Conservation (phyloP, 2,113 vertebrate genomes). For the Rhabdornis inornatus region DNA sequence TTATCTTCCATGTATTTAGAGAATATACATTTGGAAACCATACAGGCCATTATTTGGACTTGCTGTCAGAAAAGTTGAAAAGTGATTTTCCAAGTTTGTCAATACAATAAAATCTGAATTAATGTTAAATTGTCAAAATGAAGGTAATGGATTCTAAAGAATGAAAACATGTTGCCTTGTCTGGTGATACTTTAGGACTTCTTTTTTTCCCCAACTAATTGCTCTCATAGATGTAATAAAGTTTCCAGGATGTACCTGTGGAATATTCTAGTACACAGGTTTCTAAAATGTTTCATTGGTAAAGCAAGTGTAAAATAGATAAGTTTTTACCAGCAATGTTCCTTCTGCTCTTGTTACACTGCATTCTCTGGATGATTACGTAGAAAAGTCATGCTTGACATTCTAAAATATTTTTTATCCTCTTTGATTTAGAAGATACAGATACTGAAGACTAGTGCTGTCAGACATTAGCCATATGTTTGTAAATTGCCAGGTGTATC, state of each 20-base stretch:
- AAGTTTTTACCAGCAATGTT: background rate
- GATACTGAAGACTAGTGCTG: background rate
- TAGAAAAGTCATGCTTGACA: background rate
- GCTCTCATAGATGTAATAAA: background rate
- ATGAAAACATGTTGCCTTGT: background rate
- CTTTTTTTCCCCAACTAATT: accelerated
- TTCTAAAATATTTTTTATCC: background rate
- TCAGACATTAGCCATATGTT: background rate
- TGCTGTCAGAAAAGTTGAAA: background rate
- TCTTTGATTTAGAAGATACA: background rate
- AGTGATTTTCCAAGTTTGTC: background rate
- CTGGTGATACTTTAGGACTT: background rate
- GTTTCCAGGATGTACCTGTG: background rate
- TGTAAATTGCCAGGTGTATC: background rate
- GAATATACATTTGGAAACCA: background rate
- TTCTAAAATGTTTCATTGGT: background rate
- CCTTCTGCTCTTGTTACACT: background rate
- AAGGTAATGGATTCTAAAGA: background rate
- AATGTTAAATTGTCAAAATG: background rate
- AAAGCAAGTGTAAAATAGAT: background rate
- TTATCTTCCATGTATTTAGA: background rate
- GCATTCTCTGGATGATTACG: background rate
- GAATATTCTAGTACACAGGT: background rate
- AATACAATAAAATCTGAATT: background rate
- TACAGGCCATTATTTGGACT: background rate